Percentiles rank a stretch among this genome's conserved stretches.
These are phyloP conservation scores for Poeciliopsis infans DNA, from an alignment of 2,797 vertebrate species.

Conservation along the genomic window DNA sequence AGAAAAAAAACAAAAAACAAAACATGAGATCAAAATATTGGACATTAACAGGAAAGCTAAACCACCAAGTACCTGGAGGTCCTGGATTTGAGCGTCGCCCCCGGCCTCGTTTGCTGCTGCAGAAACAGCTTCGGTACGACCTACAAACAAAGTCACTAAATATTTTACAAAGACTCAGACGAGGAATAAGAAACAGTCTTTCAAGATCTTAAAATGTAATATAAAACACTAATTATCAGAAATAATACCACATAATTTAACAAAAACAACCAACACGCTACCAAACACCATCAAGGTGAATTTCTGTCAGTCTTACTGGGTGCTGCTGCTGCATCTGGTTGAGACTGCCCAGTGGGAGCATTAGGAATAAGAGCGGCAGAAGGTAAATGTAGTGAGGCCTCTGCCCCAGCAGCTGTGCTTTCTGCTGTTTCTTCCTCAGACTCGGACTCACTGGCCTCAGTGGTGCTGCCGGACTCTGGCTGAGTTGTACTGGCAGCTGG, in stretches of 20 bases:
- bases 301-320: slow-evolving; percentile 41
- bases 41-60: slow-evolving; percentile 16
- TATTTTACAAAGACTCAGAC: background rate
- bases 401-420: background rate
- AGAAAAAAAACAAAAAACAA: background rate
- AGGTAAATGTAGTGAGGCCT: rapidly evolving
- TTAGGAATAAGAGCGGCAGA: slow-evolving; percentile 14
- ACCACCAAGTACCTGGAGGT: slow-evolving; percentile 32
- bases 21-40: background rate
- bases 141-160: background rate
- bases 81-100: slow-evolving; percentile 18
- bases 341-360: slow-evolving; percentile 3
- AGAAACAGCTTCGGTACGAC: slow-evolving; percentile 42
- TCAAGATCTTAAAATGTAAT: background rate
- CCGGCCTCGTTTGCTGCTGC: slow-evolving; percentile 21
- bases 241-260: background rate
- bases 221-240: background rate
- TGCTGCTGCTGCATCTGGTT: slow-evolving; percentile 16
- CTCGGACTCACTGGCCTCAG: slow-evolving; percentile 70
- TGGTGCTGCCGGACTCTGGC: slow-evolving; percentile 74
- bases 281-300: background rate
- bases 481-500: slow-evolving; percentile 70
- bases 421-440: slow-evolving; percentile 66
- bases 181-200: background rate
- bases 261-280: background rate